These are phyloP conservation scores for Punctoribates punctum DNA, from an alignment of 2,888 invertebrate genomes.

Conservation along the genomic window DNA sequence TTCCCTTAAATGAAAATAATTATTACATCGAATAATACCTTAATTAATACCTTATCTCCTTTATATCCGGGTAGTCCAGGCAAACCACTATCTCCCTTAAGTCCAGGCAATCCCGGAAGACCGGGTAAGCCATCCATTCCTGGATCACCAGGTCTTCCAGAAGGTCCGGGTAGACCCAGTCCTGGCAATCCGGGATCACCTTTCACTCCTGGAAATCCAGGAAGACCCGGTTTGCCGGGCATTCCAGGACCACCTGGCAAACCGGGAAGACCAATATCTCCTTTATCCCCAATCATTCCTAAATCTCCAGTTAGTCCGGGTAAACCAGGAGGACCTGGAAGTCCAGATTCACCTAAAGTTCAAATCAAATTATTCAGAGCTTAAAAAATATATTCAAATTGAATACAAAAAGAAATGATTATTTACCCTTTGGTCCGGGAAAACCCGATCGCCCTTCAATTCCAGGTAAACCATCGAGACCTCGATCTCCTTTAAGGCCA, in stretches of 20 bases:
- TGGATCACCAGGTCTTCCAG: conserved; percentile 59
- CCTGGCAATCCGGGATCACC: conserved; percentile 47
- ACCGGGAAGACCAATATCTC: conserved; percentile 57
- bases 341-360: conserved; percentile 55
- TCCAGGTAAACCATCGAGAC: conserved; percentile 63
- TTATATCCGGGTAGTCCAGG: conserved; percentile 55
- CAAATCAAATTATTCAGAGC: neutral
- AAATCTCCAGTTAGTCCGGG: conserved; percentile 47
- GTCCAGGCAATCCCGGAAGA: conserved; percentile 48
- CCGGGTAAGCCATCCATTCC: conserved; percentile 55
- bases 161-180: conserved; percentile 52
- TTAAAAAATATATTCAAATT: neutral
- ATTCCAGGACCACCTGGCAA: conserved; percentile 59
- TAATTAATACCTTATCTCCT: conserved; percentile 1
- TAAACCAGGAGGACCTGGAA: conserved; percentile 47
- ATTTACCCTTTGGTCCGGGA: conserved; percentile 60
- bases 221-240: conserved; percentile 46
- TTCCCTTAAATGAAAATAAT: too few relatives aligned
- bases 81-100: conserved; percentile 61
- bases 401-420: too few relatives aligned
- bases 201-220: conserved; percentile 47
- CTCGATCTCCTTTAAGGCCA: conserved; percentile 61
- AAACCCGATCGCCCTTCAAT: conserved; percentile 64
- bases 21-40: too few relatives aligned
- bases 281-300: conserved; percentile 46